These are phyloP conservation scores for Peromyscus polionotus DNA, from an alignment of 2,113 vertebrate genomes.

Conservation along the genomic window DNA sequence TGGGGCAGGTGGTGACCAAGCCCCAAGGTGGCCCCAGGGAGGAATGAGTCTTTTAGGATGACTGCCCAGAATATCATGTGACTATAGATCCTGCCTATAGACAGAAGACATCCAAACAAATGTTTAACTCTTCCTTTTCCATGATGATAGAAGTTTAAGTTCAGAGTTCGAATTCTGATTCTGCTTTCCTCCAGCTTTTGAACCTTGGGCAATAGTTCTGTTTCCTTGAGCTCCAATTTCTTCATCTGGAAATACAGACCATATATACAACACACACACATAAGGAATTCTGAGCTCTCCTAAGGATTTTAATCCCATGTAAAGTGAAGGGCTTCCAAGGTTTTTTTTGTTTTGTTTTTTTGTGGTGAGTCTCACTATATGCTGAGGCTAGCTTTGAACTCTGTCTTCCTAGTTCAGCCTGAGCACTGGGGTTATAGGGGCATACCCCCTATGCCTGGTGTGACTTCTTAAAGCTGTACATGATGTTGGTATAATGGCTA, in stretches of 20 bases:
- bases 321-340: background rate
- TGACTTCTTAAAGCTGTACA: background rate
- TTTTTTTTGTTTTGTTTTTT: background rate
- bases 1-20: slow-evolving; percentile 49
- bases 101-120: slow-evolving; percentile 8
- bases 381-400: background rate
- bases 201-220: background rate
- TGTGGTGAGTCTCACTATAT: background rate
- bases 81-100: slow-evolving; percentile 37
- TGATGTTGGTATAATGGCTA: background rate
- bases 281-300: background rate
- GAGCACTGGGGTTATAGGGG: background rate
- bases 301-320: background rate
- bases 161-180: background rate
- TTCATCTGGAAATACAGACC: slow-evolving; percentile 11
- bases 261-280: background rate
- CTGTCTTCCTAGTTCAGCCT: background rate
- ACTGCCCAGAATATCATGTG: background rate
- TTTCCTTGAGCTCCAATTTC: slow-evolving; percentile 31
- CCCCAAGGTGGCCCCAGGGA: slow-evolving; percentile 45
- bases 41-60: slow-evolving; percentile 57
- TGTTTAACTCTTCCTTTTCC: slow-evolving; percentile 18
- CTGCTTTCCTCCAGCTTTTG: background rate
- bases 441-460: background rate
- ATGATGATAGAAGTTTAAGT: slow-evolving; percentile 6